Conservation (phyloP, 1,140 invertebrate genomes). For the Ridgeia piscesae region DNA sequence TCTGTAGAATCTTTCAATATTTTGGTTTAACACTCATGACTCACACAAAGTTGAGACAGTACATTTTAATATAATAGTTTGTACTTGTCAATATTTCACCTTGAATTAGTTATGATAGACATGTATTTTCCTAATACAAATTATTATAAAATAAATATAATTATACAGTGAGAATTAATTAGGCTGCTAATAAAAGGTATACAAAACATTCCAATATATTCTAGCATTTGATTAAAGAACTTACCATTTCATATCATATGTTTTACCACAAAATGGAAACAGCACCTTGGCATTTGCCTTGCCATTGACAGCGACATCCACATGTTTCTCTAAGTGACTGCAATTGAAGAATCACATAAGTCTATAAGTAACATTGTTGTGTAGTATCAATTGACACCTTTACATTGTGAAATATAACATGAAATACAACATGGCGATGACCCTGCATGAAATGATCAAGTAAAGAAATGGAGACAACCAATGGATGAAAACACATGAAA, state of each 20-base stretch:
- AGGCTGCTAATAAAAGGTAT: neutral
- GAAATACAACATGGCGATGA: too few species aligned
- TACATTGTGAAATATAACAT: too few species aligned
- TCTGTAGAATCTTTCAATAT: neutral
- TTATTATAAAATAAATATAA: neutral
- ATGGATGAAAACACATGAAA: too few species aligned
- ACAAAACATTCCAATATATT: too few species aligned
- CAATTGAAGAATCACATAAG: neutral
- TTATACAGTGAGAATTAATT: neutral
- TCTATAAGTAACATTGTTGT: neutral
- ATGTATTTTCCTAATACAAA: neutral
- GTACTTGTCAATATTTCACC: neutral
- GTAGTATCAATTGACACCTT: too few species aligned
- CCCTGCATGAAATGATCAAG: too few species aligned
- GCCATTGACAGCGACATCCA: neutral
- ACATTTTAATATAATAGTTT: neutral
- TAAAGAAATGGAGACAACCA: too few species aligned
- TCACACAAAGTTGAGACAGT: neutral
- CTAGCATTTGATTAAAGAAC: neutral
- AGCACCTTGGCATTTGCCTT: neutral
- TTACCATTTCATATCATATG: neutral
- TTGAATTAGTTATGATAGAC: neutral
- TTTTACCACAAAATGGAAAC: neutral
- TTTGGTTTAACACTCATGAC: neutral
- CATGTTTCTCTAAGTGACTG: neutral